Conservation (phyloP, 1,140 invertebrate genomes). For the Parapsyche elsis region DNA sequence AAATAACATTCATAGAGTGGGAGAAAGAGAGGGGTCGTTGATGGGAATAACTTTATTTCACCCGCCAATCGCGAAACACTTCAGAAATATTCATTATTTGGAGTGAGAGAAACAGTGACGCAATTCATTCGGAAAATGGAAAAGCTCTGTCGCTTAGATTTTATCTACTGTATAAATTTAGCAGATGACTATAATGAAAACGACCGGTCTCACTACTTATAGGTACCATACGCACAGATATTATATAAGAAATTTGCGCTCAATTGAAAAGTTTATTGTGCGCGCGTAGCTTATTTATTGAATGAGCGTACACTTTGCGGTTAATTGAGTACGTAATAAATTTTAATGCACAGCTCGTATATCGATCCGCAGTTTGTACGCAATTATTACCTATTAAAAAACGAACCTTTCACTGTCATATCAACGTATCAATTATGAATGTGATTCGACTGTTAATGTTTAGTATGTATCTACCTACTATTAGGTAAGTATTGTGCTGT, state of each 20-base stretch:
- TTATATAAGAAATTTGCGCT: background rate
- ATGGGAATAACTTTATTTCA: conserved; percentile 15
- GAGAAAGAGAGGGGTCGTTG: background rate
- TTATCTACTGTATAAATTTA: background rate
- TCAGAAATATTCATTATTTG: conserved; percentile 26
- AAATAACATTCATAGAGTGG: background rate
- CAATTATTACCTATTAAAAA: too few species aligned
- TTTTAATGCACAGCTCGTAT: background rate
- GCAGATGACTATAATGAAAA: conserved; percentile 8
- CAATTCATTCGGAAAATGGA: conserved; percentile 30
- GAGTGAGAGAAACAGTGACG: background rate
- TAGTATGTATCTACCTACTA: too few species aligned
- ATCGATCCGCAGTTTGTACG: background rate
- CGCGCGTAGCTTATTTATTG: background rate
- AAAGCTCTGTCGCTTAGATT: conserved; percentile 15
- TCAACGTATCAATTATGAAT: too few species aligned
- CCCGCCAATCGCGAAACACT: conserved; percentile 15
- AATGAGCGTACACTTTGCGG: background rate
- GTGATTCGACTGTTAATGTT: too few species aligned
- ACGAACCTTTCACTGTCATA: too few species aligned
- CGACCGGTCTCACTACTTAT: background rate
- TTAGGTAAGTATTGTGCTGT: too few species aligned
- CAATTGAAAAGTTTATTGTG: background rate
- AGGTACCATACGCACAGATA: background rate
- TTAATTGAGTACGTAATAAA: conserved; percentile 2